phyloP scores from a whole-genome alignment of 2,113 vertebrate species.

The Equus quagga region DNA sequence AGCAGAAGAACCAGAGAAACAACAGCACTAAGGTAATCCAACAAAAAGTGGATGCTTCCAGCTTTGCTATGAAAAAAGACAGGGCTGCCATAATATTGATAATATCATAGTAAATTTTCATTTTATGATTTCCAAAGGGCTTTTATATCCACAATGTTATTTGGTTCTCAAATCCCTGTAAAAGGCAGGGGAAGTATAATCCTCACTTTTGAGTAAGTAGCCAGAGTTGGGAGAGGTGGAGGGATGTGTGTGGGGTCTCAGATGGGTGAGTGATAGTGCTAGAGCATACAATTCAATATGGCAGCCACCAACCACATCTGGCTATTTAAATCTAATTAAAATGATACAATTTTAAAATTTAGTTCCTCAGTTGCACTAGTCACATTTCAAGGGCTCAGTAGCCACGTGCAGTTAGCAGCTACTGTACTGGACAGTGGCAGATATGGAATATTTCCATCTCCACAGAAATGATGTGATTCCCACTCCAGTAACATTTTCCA shows the following conservation, averaged over 20 bases:
- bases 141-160: neutral
- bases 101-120: slow-evolving; percentile 31
- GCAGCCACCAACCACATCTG: neutral
- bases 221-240: neutral
- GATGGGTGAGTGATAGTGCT: neutral
- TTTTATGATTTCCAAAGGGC: neutral
- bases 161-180: neutral
- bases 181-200: neutral
- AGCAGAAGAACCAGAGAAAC: neutral
- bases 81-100: neutral
- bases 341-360: neutral
- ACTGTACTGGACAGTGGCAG: neutral
- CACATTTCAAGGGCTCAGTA: neutral
- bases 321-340: neutral
- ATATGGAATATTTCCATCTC: slow-evolving; percentile 26
- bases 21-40: neutral
- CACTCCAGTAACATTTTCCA: slow-evolving; percentile 35
- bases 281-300: neutral
- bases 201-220: neutral
- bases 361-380: neutral
- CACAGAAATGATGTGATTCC: slow-evolving; percentile 33
- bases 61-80: slow-evolving; percentile 40
- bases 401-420: neutral
- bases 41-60: neutral
- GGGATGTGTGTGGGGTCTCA: neutral